These are phyloP conservation scores for Tachysurus vachellii DNA, from an alignment of 2,113 vertebrate genomes.

Conservation along the genomic window DNA sequence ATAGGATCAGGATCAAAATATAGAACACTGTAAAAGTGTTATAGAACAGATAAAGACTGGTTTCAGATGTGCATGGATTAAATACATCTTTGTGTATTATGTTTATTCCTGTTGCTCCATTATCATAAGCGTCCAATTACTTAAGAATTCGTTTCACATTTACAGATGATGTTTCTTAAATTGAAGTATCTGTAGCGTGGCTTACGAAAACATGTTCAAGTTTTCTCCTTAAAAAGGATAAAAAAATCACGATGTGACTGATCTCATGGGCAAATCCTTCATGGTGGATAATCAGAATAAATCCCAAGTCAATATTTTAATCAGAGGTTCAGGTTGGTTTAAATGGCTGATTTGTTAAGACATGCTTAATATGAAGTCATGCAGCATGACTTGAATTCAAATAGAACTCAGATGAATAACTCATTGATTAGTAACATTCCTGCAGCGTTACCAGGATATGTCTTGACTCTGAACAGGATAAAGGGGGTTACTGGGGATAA, in stretches of 20 bases:
- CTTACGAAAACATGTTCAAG: neutral
- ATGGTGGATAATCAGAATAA: neutral
- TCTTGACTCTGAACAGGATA: too few species aligned
- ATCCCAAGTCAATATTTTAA: slow-evolving; percentile 18
- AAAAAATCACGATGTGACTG: neutral
- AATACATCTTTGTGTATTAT: neutral
- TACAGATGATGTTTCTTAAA: neutral
- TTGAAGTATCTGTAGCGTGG: neutral
- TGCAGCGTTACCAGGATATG: neutral
- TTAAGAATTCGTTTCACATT: neutral
- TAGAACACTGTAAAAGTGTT: neutral
- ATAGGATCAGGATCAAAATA: neutral
- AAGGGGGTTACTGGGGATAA: neutral
- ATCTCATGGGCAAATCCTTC: slow-evolving; percentile 16
- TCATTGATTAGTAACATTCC: neutral
- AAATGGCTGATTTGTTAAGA: slow-evolving; percentile 12
- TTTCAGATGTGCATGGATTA: too few species aligned
- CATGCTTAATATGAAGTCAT: neutral
- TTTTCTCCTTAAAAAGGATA: neutral
- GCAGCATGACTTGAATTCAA: neutral
- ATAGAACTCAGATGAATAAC: neutral
- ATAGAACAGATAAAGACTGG: neutral
- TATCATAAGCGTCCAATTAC: neutral
- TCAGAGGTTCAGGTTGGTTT: slow-evolving; percentile 11
- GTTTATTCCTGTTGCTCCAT: neutral